Base-by-base conservation (phyloP, 1,140 invertebrate genomes). In the Diuraphis noxia region DNA sequence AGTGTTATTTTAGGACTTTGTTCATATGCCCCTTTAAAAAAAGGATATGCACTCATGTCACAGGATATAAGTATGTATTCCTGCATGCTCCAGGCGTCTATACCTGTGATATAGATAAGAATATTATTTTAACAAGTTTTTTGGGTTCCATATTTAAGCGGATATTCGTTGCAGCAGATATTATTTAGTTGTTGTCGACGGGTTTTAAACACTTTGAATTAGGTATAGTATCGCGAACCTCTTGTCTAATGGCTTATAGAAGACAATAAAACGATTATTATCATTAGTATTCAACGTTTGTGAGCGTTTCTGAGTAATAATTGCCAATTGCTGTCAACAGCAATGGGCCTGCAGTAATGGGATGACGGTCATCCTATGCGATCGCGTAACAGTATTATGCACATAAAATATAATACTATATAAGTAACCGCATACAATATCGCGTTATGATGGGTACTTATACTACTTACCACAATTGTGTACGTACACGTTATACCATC, bases 261-360 rank as follows among this genome's bases (percentile, higher is more conserved):
- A 79, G 77, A 79, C 77, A 38, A 79, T 79, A 79, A 79, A 77
- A 23, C n/a, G n/a, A 79, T 38, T 34, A 79, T 79, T 38, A 79
- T 34, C 23, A 38, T 38, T 79, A n/a, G 10, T 63, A 63, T 72
- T 72, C 56, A n/a, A n/a, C n/a, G n/a, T 79, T 38, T 79, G 34
- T 79, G 19, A 19, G 77, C 77, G 21, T 79, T 79, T 79, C 19
- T 17, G 77, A 5, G n/a, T 21, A 19, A 79, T 79, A 79, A 79
- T 79, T 79, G 34, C 30, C 21, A 38, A 79, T 79, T 38, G 8
- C 21, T 7, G 34, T 38, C 19, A 23, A 36, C 77, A 9, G 34
- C n/a, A n/a, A n/a, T n/a, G n/a, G n/a, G n/a, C 8, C 8, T 79
- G 36, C 77, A 38, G 34, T 79, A 30, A 72, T 72, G n/a, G 21